Evolutionary conservation across 1,140 invertebrate species (phyloP), one percentile per base, ranked within the genome.

Genomic region (Aphelinus certus): DNA sequence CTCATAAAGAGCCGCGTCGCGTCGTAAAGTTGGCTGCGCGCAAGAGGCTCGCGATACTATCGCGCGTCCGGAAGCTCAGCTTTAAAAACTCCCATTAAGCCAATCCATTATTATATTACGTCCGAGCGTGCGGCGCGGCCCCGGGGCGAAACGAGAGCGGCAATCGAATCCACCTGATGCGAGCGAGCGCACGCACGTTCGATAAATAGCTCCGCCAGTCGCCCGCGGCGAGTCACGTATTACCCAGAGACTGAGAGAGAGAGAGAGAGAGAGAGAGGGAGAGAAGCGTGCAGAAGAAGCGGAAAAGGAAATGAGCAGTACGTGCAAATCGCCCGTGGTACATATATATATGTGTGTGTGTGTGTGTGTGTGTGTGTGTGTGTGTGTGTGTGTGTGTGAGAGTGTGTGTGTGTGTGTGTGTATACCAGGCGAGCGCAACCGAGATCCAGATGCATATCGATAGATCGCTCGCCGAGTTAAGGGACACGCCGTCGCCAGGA

Each of bases 231-330:
- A n/a, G 55, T 55, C 49, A 66, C 64, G 63, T 65, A 65, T 51
- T 3, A 49, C 1, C 26, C 26, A 26, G 26, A 26, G 26, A 26
- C 26, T 26, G 26, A 26, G 26, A 26, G 26, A 26, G 26, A 26
- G 26, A 26, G 26, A 26, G 26, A 26, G 26, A 26, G 26, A 26
- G 26, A 26, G 26, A 26, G 0, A 26, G 26, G 26, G 26, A 26
- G 26, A 26, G 26, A 26, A 26, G 26, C 26, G 26, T 26, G 47
- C 49, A 2, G 1, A 26, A 60, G 53, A 46, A 66, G 7, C 57
- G 73, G 73, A 74, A 74, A 74, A 74, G 73, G 73, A 74, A 74
- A 69, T 74, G 58, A 63, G 57, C 58, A 51, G 66, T 68, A 64
- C 57, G 72, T 61, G 57, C 65, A 66, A 68, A 69, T 63, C 58